Evolutionary conservation across 1,140 invertebrate genomes (phyloP).

Genomic region (Diorhabda elongata): DNA sequence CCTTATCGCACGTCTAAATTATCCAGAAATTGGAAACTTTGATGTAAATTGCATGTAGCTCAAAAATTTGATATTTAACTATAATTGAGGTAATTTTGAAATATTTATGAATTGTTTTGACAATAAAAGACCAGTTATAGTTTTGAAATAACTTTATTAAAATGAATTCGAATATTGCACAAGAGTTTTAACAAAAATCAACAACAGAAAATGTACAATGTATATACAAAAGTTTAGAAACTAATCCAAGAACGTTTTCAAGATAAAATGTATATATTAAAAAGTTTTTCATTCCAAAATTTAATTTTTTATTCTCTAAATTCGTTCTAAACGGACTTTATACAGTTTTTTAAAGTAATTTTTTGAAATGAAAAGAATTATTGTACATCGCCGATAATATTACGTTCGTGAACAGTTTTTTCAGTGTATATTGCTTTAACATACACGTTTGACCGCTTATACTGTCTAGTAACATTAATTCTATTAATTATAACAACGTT

Average conservation of each 20-base stretch:
- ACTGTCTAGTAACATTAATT: neutral
- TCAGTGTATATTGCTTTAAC: neutral
- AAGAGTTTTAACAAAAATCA: conserved; percentile 18
- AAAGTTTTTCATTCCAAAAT: neutral
- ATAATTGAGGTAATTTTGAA: too few relatives aligned
- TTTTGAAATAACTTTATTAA: conserved; percentile 20
- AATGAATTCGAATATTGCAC: conserved; percentile 19
- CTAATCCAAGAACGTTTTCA: neutral
- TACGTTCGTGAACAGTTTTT: neutral
- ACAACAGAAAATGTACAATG: conserved; percentile 18
- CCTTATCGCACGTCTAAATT: too few relatives aligned
- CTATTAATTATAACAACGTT: neutral
- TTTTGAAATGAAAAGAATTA: neutral
- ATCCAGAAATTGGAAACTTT: too few relatives aligned
- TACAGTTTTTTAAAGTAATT: neutral
- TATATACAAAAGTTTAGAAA: conserved; percentile 14
- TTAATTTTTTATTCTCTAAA: neutral
- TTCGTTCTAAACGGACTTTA: neutral
- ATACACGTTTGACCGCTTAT: neutral
- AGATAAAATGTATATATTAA: neutral
- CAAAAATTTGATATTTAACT: too few relatives aligned
- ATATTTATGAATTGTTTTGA: too few relatives aligned
- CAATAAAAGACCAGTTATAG: neutral
- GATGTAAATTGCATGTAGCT: too few relatives aligned
- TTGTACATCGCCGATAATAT: neutral